A percentile compares a stretch with the other conserved stretches of the same genome.
Conservation (phyloP, 2,797 vertebrate genomes). For the Amblyraja radiata region DNA sequence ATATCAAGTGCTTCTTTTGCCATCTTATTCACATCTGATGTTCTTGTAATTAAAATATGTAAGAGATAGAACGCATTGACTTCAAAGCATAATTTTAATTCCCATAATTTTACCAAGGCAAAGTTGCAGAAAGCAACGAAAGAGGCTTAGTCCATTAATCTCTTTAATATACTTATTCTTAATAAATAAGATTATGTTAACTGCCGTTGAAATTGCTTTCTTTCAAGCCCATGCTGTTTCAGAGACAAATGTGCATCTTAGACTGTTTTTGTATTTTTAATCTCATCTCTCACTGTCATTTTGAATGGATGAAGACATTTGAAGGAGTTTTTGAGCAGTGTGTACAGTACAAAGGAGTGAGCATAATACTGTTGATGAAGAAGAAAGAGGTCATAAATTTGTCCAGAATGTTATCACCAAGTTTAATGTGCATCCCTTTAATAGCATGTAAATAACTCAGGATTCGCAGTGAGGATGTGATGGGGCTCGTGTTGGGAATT, state of each 20-base stretch:
- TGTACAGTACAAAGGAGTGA: too few relatives aligned
- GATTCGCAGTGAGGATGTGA: not conserved
- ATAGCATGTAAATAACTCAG: not conserved
- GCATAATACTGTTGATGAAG: not conserved
- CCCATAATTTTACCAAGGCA: not conserved
- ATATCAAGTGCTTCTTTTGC: not conserved
- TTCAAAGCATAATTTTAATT: conserved; percentile 20
- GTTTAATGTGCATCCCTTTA: too few relatives aligned
- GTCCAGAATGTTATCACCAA: too few relatives aligned
- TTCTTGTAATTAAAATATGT: not conserved
- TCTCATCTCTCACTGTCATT: not conserved
- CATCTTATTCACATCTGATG: not conserved
- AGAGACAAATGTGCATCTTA: not conserved
- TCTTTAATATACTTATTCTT: not conserved
- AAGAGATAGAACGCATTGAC: not conserved
- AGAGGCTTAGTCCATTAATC: not conserved
- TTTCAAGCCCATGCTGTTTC: not conserved
- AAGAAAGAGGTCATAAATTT: not conserved
- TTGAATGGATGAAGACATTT: not conserved
- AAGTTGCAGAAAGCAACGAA: not conserved
- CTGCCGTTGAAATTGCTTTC: not conserved
- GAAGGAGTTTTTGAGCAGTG: not conserved
- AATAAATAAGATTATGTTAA: not conserved
- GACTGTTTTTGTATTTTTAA: not conserved
- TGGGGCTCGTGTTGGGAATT: not conserved